Percentiles rank a stretch among this genome's conserved stretches.
These are phyloP conservation scores for Oostethus manadensis DNA, from an alignment of 2,113 vertebrate species.

Conservation along the genomic window DNA sequence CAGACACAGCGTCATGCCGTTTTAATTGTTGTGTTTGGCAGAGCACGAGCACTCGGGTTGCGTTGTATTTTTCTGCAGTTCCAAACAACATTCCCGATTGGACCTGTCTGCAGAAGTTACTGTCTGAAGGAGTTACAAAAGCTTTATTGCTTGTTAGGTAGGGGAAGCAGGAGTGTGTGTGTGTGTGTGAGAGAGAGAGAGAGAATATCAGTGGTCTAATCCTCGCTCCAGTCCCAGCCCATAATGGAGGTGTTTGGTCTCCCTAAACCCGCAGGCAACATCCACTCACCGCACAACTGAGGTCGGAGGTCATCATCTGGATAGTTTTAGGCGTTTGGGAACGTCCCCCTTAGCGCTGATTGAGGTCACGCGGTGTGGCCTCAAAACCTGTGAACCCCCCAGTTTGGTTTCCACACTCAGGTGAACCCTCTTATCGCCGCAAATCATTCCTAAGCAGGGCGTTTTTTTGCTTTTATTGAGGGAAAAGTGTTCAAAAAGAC, in stretches of 20 bases:
- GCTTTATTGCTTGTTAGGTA: constrained; percentile 46
- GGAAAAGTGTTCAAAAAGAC: not conserved
- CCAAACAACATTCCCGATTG: constrained; percentile 44
- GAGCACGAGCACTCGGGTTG: constrained; percentile 39
- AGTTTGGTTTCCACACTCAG: constrained; percentile 41
- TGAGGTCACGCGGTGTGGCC: constrained; percentile 56
- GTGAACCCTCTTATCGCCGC: constrained; percentile 6
- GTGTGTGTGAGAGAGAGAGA: constrained; percentile 9
- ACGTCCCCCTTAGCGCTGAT: constrained; percentile 52
- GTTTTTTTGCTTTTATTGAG: constrained; percentile 3
- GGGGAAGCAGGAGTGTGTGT: constrained; percentile 8
- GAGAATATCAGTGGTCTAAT: constrained; percentile 24
- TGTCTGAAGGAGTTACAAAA: constrained; percentile 45
- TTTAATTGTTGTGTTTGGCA: constrained; percentile 51
- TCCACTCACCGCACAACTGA: constrained; percentile 39
- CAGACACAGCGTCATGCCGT: constrained; percentile 28
- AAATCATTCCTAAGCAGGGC: constrained; percentile 5
- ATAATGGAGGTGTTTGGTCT: constrained; percentile 31
- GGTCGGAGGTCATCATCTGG: constrained; percentile 72
- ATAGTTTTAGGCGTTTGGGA: constrained; percentile 69
- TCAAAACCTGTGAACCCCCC: constrained; percentile 60
- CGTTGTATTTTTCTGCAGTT: constrained; percentile 51
- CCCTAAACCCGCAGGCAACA: constrained; percentile 44
- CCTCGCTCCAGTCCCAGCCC: constrained; percentile 18
- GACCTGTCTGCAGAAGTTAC: constrained; percentile 29